Conservation (phyloP, 2,797 vertebrate genomes). For the Fistularia tabacaria region DNA sequence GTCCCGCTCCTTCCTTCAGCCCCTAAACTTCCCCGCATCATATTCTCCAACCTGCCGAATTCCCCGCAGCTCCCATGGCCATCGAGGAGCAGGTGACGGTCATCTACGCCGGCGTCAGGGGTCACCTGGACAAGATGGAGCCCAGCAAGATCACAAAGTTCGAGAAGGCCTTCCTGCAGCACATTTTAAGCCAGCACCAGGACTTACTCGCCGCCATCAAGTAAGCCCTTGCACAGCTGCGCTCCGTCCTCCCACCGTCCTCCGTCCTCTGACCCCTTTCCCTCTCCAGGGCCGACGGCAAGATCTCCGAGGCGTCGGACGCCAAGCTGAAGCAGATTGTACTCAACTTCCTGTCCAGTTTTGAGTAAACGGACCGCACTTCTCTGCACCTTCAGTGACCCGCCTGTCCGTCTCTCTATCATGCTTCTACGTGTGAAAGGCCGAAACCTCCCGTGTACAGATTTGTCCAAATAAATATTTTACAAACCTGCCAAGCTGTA, state of each 20-base stretch:
- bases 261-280: slow-evolving; percentile 27
- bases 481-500: slow-evolving; percentile 54
- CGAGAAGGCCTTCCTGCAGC: slow-evolving; percentile 91
- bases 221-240: slow-evolving; percentile 53
- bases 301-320: slow-evolving; percentile 87
- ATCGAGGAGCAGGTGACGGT: slow-evolving; percentile 97
- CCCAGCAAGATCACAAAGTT: slow-evolving; percentile 98
- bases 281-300: slow-evolving; percentile 87
- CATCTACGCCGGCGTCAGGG: slow-evolving; percentile 96
- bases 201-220: slow-evolving; percentile 83
- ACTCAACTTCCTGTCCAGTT: slow-evolving; percentile 83
- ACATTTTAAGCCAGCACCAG: slow-evolving; percentile 90
- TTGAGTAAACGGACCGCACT: slow-evolving; percentile 69
- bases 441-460: slow-evolving; percentile 75
- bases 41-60: background rate
- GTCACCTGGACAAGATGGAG: slow-evolving; percentile 95
- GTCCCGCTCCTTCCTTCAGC: background rate
- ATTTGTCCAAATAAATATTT: slow-evolving; percentile 73
- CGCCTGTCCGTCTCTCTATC: slow-evolving; percentile 50
- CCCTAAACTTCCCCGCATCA: too few species aligned
- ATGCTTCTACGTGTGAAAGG: slow-evolving; percentile 68
- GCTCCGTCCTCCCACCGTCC: too few species aligned
- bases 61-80: slow-evolving; percentile 86
- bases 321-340: slow-evolving; percentile 92
- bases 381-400: slow-evolving; percentile 62